Evolutionary conservation across 1,140 invertebrate species (phyloP), one percentile per base, ranked within the genome.

Genomic region (Paraescarpia echinospica): DNA sequence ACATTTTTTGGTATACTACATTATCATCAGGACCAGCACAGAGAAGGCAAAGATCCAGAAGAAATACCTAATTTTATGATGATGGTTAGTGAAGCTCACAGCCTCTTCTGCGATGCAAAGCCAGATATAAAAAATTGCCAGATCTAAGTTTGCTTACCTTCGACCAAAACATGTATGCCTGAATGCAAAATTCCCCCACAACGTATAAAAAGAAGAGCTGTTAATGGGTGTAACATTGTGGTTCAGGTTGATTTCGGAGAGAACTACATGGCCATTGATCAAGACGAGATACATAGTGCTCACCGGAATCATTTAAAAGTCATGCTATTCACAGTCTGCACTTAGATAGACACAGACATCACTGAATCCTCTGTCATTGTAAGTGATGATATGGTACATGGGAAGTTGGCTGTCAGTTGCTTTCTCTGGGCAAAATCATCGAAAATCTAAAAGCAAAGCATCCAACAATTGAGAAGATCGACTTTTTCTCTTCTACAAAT

Each of bases 231-330:
- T n/a, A 33, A n/a, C 31, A 34, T 34, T 33, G 33, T 92, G 31
- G 27, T 92, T 33, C 8, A 92, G 33, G 77, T 92, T 33, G 92
- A 92, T 41, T 91, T 92, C 34, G n/a, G 4, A 41, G 90, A 92
- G 89, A 92, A 92, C 35, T 91, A 34, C 35, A 92, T 34, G 35
- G 31, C 34, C 90, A 33, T 92, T 18, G 31, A 35, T 22, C 89
- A 92, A 91, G 89, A 92, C 33, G 4, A 92, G 48, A 92, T 92
- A 0, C 92, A 92, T 48, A 35, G 89, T 35, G 89, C 92, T 27
- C 92, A 92, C 92, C 92, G 92, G 92, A 91, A 91, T 18, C 92
- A 92, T 4, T 77, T 31, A 33, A 90, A 92, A 91, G 92, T 91
- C 9, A 92, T 14, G 9, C 59, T 92, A 27, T 92, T 89, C 92